A percentile compares a stretch with the other conserved stretches of the same genome.
Conservation (phyloP, 2,888 invertebrate genomes). For the Drosophila mimica region DNA sequence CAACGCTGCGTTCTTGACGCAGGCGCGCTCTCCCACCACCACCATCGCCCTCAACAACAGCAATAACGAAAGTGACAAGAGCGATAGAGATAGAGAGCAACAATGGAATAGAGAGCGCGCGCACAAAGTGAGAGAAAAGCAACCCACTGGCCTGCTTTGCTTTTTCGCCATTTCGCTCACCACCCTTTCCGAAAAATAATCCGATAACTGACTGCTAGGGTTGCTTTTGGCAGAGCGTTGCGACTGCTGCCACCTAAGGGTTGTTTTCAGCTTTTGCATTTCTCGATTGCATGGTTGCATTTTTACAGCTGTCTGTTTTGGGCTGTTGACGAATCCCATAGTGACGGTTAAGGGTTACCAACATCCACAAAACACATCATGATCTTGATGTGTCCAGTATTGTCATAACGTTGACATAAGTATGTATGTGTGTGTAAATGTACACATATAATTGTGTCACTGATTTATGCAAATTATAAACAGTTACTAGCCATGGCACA, state of each 20-base stretch:
- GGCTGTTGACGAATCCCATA: conserved; percentile 29
- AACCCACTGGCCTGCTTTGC: conserved; percentile 44
- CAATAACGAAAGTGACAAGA: conserved; percentile 22
- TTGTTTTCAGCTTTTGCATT: conserved; percentile 29
- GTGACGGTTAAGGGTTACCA: conserved; percentile 18
- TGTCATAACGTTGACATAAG: conserved; percentile 7
- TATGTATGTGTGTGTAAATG: neutral
- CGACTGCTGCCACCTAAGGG: conserved; percentile 30
- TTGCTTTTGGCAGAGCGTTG: conserved; percentile 16
- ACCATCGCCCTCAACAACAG: conserved; percentile 34
- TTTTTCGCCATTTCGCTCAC: conserved; percentile 15
- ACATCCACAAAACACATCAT: neutral
- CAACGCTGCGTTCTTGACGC: conserved; percentile 55
- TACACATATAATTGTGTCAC: conserved; percentile 5
- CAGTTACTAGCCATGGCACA: conserved; percentile 36
- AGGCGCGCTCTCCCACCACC: conserved; percentile 60
- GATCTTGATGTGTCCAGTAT: conserved; percentile 23
- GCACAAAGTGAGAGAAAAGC: conserved; percentile 10
- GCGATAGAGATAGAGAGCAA: conserved; percentile 13
- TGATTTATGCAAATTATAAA: conserved; percentile 16
- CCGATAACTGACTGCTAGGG: conserved; percentile 38
- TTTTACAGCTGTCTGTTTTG: conserved; percentile 55
- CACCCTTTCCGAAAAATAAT: conserved; percentile 38
- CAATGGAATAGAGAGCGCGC: conserved; percentile 18
- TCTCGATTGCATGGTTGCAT: conserved; percentile 51